phyloP scores from a whole-genome alignment of 2,888 invertebrate genomes.

The Diachrysia chrysitis region DNA sequence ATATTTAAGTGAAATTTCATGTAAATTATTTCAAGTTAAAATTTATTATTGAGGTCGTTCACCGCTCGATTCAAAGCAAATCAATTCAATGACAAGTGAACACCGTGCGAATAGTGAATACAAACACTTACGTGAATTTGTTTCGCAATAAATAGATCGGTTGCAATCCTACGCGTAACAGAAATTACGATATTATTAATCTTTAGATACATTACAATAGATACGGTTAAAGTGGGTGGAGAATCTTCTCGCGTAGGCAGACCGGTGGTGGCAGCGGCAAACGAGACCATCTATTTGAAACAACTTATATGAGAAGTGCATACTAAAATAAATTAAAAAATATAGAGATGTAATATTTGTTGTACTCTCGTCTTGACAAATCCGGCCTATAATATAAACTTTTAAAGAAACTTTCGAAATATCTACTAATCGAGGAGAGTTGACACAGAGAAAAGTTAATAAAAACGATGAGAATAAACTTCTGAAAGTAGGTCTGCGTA shows the following conservation, averaged over 20 bases:
- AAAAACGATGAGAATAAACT: constrained; percentile 58
- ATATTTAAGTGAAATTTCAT: not conserved
- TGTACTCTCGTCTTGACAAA: not conserved
- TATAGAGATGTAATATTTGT: no score
- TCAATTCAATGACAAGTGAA: constrained; percentile 51
- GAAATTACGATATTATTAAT: constrained; percentile 66
- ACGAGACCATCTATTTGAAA: constrained; percentile 31
- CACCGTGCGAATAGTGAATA: constrained; percentile 47
- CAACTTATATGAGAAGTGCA: constrained; percentile 30
- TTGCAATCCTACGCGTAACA: constrained; percentile 58
- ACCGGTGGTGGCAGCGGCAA: constrained; percentile 40
- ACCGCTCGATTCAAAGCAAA: constrained; percentile 47
- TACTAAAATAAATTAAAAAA: constrained; percentile 29
- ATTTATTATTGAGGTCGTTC: constrained; percentile 25
- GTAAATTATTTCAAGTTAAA: constrained; percentile 7
- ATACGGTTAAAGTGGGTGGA: constrained; percentile 64
- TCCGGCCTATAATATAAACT: constrained; percentile 38
- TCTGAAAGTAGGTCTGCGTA: constrained; percentile 58
- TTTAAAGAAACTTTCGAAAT: constrained; percentile 48
- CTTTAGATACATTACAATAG: constrained; percentile 54
- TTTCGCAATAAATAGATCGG: constrained; percentile 62
- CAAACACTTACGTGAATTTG: constrained; percentile 45
- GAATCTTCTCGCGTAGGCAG: constrained; percentile 73
- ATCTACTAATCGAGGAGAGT: constrained; percentile 22
- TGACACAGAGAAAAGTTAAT: constrained; percentile 29